Evolutionary conservation across 2,797 vertebrate genomes (phyloP).

Genomic region (Peromyscus attwateri): DNA sequence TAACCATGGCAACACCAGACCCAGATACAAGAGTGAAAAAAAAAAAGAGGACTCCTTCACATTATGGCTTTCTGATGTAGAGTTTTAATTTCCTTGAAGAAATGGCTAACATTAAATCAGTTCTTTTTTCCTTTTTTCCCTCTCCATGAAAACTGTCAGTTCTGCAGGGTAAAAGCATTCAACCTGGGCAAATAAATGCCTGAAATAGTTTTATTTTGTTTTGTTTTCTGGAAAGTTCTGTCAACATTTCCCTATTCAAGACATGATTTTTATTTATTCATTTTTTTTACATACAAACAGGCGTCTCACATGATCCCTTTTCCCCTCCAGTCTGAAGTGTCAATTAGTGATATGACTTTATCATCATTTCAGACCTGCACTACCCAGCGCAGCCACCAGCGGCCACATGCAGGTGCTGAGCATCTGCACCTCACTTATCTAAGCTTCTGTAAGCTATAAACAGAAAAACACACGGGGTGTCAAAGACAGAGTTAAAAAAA

Average conservation of each 20-base stretch:
- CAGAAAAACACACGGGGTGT: neutral
- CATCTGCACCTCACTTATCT: too few species aligned
- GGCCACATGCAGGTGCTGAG: accelerated
- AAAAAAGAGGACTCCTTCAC: conserved; percentile 2
- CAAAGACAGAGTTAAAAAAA: neutral
- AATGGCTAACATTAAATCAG: conserved; percentile 50
- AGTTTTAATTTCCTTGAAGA: conserved; percentile 77
- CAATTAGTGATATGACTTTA: neutral
- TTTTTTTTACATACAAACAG: neutral
- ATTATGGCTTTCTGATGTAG: conserved; percentile 17
- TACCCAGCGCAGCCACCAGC: neutral
- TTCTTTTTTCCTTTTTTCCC: too few species aligned
- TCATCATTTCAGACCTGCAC: too few species aligned
- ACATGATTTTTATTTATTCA: neutral
- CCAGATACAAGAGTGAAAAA: neutral
- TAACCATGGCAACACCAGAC: conserved; percentile 64
- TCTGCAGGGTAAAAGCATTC: neutral
- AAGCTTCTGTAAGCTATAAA: neutral
- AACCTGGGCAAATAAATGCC: conserved; percentile 23
- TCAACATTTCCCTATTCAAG: conserved; percentile 29
- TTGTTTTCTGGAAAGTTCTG: conserved; percentile 53
- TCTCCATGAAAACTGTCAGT: conserved; percentile 41
- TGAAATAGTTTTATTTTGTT: neutral
- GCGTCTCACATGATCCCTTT: neutral
- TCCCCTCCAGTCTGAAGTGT: neutral